Conservation (phyloP, 2,888 invertebrate species). For the Neria commutata region DNA sequence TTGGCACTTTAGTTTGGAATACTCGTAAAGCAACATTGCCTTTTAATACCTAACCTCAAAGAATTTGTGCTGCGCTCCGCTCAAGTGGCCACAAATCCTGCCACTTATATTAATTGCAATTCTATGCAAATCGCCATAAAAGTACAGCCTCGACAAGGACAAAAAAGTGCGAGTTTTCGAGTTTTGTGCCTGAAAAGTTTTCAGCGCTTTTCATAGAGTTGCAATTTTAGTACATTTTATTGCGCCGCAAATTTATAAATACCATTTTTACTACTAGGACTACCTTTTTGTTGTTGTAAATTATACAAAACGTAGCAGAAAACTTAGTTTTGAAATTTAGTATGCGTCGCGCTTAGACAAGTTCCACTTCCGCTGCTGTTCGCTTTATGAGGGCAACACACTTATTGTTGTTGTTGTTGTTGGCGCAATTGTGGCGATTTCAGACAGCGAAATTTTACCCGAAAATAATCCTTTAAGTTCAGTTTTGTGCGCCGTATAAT, state of each 20-base stretch:
- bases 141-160: neutral
- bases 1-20: neutral
- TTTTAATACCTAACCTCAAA: too few species aligned
- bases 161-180: neutral
- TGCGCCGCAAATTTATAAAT: neutral
- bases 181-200: neutral
- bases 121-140: constrained; percentile 27
- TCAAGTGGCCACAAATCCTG: constrained; percentile 14
- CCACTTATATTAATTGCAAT: constrained; percentile 33
- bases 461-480: constrained; percentile 1
- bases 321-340: neutral
- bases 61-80: too few species aligned
- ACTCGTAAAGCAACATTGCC: too few species aligned
- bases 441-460: neutral
- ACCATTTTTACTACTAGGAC: neutral
- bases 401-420: neutral
- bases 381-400: neutral
- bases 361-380: neutral
- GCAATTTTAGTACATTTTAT: constrained; percentile 1
- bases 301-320: neutral
- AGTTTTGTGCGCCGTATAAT: too few species aligned
- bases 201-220: neutral
- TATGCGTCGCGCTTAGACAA: neutral
- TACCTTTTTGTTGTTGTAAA: neutral
- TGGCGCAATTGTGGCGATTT: constrained; percentile 1